Evolutionary conservation across 2,113 vertebrate genomes (phyloP).

Genomic region (Ciconia boyciana): DNA sequence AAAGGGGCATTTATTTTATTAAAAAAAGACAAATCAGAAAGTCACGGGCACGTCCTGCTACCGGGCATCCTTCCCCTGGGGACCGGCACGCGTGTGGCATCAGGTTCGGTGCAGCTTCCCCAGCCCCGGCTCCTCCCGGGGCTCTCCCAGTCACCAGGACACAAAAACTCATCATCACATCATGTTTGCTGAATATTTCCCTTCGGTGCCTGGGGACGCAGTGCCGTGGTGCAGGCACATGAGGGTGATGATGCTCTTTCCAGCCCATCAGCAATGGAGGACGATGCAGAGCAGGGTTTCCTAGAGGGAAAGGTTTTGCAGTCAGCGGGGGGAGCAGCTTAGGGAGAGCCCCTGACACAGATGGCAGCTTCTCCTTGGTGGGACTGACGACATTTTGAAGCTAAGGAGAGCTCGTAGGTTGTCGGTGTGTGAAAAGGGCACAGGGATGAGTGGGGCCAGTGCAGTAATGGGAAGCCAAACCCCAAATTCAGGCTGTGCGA

Average conservation of each 20-base stretch:
- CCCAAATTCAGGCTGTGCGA: neutral
- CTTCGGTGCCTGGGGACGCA: neutral
- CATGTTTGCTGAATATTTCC: fast-evolving
- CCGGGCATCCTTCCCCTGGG: neutral
- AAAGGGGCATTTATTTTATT: neutral
- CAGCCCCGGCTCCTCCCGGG: neutral
- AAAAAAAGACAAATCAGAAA: neutral
- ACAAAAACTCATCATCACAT: fast-evolving
- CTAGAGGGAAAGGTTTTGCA: neutral
- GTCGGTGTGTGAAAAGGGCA: fast-evolving
- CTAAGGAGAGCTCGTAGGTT: neutral
- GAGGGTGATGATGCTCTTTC: slow-evolving; percentile 8
- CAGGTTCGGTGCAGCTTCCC: neutral
- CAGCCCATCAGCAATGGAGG: neutral
- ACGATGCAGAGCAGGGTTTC: fast-evolving
- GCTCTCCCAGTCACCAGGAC: neutral
- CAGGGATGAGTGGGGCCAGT: fast-evolving
- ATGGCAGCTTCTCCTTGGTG: neutral
- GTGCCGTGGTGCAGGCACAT: neutral
- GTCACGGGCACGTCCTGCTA: fast-evolving
- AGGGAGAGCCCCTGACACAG: fast-evolving
- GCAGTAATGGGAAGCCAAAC: neutral
- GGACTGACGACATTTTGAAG: neutral
- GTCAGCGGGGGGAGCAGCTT: neutral
- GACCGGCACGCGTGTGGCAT: fast-evolving